Base-by-base conservation (phyloP, 2,888 invertebrate genomes). In the Anodontia alba region DNA sequence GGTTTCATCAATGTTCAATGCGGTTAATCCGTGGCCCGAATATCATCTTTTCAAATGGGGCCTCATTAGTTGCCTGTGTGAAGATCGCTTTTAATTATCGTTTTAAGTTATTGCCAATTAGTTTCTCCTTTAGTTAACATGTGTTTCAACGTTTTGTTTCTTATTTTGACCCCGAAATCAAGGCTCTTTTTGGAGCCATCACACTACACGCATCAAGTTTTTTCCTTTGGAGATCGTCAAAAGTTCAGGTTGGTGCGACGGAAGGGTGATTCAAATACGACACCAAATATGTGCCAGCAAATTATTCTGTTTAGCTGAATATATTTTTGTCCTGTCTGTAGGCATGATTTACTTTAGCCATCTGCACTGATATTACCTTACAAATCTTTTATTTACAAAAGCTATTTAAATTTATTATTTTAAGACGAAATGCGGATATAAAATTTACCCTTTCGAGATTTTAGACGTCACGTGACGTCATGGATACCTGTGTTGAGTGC, bases 161-260 rank as follows among this genome's bases (percentile, higher is more conserved):
- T 5, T 33, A 62, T 33, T 62, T 62, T 62, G 71, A 87, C 88
- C 90, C 87, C 91, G 90, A 91, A 92, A 91, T 84, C 79, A 80
- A 85, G 90, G 90, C 90, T 90, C 89, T 73, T 80, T 76, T 38
- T 75, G 70, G 89, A 92, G 91, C 92, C 92, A 89, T 87, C 86
- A 87, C 86, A 88, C 88, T 89, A 38, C 38, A 38, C 5, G 12
- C 38, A 38, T 12, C 89, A 91, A 88, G 77, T 72, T 83, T 86
- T 84, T 82, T 85, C 81, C 83, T 83, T 84, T 88, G 90, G 90
- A 90, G 90, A 91, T 90, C 89, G 90, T 89, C 89, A 86, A 86
- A 86, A 89, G 87, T 88, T 88, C 89, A 85, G 83, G 85, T 73
- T 73, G 86, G 78, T 71, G 84, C 75, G 51, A 70, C 62, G 81